phyloP scores from a whole-genome alignment of 2,797 vertebrate genomes.

The Micropoecilia bifurca region DNA sequence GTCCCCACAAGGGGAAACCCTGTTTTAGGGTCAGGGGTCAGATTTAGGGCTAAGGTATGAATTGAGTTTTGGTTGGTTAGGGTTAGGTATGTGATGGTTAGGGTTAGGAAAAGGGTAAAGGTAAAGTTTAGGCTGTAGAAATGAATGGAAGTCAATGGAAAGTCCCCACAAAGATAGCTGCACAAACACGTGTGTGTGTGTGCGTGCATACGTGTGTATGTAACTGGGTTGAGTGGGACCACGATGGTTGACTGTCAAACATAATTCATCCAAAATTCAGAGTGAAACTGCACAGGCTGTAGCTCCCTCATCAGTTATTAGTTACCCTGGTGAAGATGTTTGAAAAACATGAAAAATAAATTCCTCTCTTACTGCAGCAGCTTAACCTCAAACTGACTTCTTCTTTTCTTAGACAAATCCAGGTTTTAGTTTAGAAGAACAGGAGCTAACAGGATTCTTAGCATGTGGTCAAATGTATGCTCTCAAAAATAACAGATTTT shows the following conservation, averaged over 20 bases:
- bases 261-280: constrained; percentile 67
- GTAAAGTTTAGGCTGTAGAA: no score
- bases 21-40: no score
- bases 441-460: not conserved
- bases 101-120: no score
- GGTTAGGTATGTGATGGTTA: no score
- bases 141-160: no score
- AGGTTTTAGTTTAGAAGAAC: not conserved
- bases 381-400: not conserved
- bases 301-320: not conserved
- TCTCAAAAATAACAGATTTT: not conserved
- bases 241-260: constrained; percentile 70
- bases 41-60: no score
- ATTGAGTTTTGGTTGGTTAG: no score
- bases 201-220: not conserved
- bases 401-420: not conserved
- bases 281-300: constrained; percentile 6
- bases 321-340: no score
- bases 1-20: no score
- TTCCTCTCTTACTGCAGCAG: not conserved
- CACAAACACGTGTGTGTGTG: no score
- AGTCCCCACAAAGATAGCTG: no score
- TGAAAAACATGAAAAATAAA: not conserved
- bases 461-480: not conserved
- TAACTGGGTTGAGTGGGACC: constrained; percentile 62